Conservation (phyloP, 2,797 vertebrate genomes). For the Takifugu rubripes region DNA sequence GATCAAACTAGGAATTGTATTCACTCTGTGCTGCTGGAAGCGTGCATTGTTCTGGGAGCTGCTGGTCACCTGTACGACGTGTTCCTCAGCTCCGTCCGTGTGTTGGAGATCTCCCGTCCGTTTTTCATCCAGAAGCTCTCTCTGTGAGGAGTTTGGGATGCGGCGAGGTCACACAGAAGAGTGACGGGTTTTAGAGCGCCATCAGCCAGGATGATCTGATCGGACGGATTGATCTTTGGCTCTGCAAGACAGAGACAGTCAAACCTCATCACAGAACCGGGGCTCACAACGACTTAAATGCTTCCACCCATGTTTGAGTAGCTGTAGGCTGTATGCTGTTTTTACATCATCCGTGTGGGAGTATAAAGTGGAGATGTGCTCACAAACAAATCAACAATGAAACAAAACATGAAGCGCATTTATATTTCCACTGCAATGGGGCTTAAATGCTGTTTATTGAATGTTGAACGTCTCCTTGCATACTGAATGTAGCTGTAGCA, state of each 20-base stretch:
- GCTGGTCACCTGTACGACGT: conserved; percentile 81
- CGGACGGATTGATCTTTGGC: conserved; percentile 90
- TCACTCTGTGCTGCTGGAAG: not conserved
- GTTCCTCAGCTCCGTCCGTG: conserved; percentile 73
- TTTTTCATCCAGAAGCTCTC: conserved; percentile 96
- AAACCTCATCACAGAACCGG: conserved; percentile 58
- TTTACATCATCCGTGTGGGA: conserved; percentile 61
- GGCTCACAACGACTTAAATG: conserved; percentile 32
- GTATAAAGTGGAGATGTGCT: conserved; percentile 41
- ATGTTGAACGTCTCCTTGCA: too few relatives aligned
- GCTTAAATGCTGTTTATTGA: not conserved
- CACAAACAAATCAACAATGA: not conserved
- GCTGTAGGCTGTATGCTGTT: conserved; percentile 52
- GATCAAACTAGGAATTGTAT: too few relatives aligned
- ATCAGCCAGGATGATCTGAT: conserved; percentile 80
- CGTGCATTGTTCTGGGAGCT: not conserved
- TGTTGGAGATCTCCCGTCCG: conserved; percentile 82
- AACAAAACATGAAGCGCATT: not conserved
- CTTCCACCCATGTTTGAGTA: conserved; percentile 30
- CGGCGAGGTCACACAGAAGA: conserved; percentile 91
- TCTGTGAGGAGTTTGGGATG: conserved; percentile 78
- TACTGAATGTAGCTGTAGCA: too few relatives aligned
- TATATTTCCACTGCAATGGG: too few relatives aligned
- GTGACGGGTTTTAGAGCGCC: conserved; percentile 62
- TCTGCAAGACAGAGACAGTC: conserved; percentile 83